Conservation (phyloP, 53 echinoderm and acorn worm genomes). For the Holothuria scabra region DNA sequence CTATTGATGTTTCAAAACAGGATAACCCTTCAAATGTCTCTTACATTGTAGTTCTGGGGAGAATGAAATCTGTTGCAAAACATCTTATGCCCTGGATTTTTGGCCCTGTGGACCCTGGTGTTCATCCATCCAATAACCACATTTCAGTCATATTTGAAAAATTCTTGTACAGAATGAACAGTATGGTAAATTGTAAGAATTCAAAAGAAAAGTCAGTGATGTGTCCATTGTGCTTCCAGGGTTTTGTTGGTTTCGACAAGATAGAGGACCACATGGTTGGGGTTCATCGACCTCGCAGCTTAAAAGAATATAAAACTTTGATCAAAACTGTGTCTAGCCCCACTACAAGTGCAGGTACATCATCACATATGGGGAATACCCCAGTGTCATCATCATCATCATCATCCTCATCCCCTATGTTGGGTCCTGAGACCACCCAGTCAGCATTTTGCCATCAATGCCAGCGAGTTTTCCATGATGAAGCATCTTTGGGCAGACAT, state of each 20-base stretch:
- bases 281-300: neutral
- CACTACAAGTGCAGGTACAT: neutral
- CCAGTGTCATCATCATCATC: neutral
- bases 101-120: too few species aligned
- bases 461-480: constrained; percentile 7
- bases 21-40: neutral
- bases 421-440: too few species aligned
- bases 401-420: neutral
- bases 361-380: neutral
- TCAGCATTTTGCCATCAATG: constrained; percentile 2
- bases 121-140: neutral
- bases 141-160: neutral
- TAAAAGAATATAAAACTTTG: neutral
- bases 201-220: neutral
- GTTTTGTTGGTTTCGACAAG: neutral
- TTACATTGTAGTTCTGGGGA: neutral
- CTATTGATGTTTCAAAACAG: neutral
- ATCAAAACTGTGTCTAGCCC: neutral
- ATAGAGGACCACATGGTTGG: constrained; percentile 23
- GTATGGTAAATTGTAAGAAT: neutral
- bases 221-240: constrained; percentile 1
- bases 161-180: neutral
- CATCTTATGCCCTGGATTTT: too few species aligned
- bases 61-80: neutral
- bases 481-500: constrained; percentile 1